Base-by-base conservation (phyloP, 2,888 invertebrate species). In the Diachrysia chrysitis region DNA sequence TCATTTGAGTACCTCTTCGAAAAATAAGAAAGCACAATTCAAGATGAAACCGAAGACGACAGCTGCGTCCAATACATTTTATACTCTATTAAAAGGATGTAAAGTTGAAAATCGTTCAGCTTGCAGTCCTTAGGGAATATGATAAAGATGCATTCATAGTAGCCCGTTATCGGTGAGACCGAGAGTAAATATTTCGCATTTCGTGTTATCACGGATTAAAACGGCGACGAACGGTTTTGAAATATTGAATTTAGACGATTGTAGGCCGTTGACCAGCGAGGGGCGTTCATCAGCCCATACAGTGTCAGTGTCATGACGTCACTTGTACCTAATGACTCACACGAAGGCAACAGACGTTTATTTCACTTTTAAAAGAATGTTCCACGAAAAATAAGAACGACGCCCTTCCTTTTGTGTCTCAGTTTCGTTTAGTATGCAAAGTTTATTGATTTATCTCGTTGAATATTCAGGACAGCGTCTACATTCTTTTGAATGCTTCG, bases 1-100 rank as follows among this genome's bases (percentile, higher is more conserved):
- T 92, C 73, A 82, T 78, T 37, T 59, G 82, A 73, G 79, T 73
- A 80, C 69, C 71, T 69, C 64, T 69, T 82, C 84, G 90, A 93
- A 95, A 94, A 95, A 95, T 92, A 94, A 94, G 93, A 94, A 94
- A 91, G 92, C 89, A 90, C 93, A 90, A 91, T 89, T 84, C 90
- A 92, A 94, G 94, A 95, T 94, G 94, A 93, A 93, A 93, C 91
- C 89, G 89, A 94, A 95, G 94, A 94, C 91, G 90, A 82, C 79
- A 79, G 74, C 73, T 71, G 64, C 56, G 63, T 66, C 67, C 85
- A 83, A 79, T 74, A 81, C 73, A 90, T 85, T 88, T 81, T 84
- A 76, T 80, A 88, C 92, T 83, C 66, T 92, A 89, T 74, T 56
- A 32, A 51, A 46, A 12, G 23, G 35, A n/a, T 19, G 25, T 69